Percentiles rank a stretch among this genome's conserved stretches.
Evolutionary conservation across 2,113 vertebrate species (phyloP).

Genomic region (Montifringilla adamsi): DNA sequence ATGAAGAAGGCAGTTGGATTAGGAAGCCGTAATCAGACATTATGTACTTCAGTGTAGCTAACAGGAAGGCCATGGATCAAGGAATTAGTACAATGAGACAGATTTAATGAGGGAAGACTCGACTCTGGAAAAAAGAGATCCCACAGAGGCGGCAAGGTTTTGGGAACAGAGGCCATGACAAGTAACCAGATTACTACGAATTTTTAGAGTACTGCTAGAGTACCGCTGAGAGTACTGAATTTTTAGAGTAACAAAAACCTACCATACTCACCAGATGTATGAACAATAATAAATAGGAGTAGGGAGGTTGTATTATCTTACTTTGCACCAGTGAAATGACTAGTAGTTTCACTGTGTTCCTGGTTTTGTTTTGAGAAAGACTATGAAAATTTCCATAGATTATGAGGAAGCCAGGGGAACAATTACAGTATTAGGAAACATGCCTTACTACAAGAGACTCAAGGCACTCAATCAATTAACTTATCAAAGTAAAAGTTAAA

Average conservation of each 20-base stretch:
- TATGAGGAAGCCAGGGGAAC: not conserved
- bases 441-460: not conserved
- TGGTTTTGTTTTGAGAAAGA: not conserved
- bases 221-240: not conserved
- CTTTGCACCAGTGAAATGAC: not conserved
- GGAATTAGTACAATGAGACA: not conserved
- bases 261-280: not conserved
- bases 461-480: slow-evolving; percentile 10
- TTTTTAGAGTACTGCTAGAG: not conserved
- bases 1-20: not conserved
- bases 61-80: not conserved
- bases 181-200: not conserved
- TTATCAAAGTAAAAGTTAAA: slow-evolving; percentile 34
- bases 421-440: not conserved
- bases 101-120: not conserved
- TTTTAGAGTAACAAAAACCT: not conserved
- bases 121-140: not conserved
- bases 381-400: not conserved
- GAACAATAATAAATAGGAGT: not conserved
- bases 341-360: not conserved
- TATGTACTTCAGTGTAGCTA: not conserved
- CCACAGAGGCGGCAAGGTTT: not conserved
- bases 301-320: not conserved
- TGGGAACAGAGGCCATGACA: not conserved
- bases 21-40: not conserved